Base-by-base conservation (phyloP, 2,797 vertebrate species). In the Meriones psammophilus region DNA sequence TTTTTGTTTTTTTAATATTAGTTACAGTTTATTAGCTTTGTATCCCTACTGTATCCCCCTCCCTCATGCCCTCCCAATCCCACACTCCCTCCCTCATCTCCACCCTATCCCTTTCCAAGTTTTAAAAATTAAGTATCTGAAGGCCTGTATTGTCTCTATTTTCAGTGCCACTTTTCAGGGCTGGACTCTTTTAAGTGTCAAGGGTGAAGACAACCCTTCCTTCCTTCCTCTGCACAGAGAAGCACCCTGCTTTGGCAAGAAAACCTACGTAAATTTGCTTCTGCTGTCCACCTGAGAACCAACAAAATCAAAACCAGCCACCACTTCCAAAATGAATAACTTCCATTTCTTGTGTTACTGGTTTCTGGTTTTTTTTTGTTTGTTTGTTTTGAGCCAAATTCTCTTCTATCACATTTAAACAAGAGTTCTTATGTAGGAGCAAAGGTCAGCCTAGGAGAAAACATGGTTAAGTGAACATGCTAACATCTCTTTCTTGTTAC, bases 401-500 rank as follows among this genome's bases (percentile, higher is more conserved):
- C 46, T 50, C 54, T 69, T 77, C 56, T 74, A 69, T 9, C 33
- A 39, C 20, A 92, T 81, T 96, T 88, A 95, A 95, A 88, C 77
- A 95, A 96, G 15, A 68, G 22, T 92, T 73, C 26, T 54, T 94
- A 66, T 76, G 58, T 26, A 79, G 54, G 20, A 89, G 18, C 26
- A 90, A 60, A 79, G 74, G 42, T 64, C 81, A 95, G 79, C 30
- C 62, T 80, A 81, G 28, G 83, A 86, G 71, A 90, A 94, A 94
- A 36, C n/a, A 50, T 71, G 56, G 77, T 88, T 94, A 30, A 89
- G 97, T n/a, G 83, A 96, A 26, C 73, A 89, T 92, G 89, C 46
- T 92, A n/a, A 9, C 5, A 15, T 92, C 33, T 64, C 60, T 92
- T 18, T 89, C 10, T 60, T 94, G 50, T 64, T 80, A 66, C 88